A percentile compares a stretch with the other conserved stretches of the same genome.
Evolutionary conservation across 2,888 invertebrate genomes (phyloP).

Genomic region (Tenthredo scrophulariae): DNA sequence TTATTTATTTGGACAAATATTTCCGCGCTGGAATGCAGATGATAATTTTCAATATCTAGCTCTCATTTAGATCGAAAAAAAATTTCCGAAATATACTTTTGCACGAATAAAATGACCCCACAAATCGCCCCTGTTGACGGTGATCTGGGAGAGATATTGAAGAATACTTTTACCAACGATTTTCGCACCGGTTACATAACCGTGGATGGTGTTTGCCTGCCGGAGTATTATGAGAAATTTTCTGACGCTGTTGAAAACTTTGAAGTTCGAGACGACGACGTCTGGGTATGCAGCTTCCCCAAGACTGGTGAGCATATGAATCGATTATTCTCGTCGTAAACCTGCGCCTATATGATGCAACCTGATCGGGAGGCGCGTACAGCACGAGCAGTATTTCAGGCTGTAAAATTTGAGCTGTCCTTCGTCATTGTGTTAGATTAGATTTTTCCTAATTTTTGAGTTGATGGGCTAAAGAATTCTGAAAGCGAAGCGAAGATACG

Average conservation of each 20-base stretch:
- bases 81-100: not conserved
- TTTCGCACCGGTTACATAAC: conserved; percentile 73
- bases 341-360: not conserved
- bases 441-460: not conserved
- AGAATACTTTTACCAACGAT: conserved; percentile 68
- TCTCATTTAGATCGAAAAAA: not conserved
- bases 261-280: conserved; percentile 79
- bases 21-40: not conserved
- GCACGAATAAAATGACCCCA: conserved; percentile 52
- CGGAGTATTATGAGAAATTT: conserved; percentile 76
- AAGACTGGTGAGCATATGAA: conserved; percentile 79
- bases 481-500: not conserved
- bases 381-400: not conserved
- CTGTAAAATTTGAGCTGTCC: too few relatives aligned
- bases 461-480: not conserved
- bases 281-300: conserved; percentile 81
- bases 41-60: not conserved
- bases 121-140: conserved; percentile 20
- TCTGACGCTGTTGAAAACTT: conserved; percentile 77
- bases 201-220: conserved; percentile 76
- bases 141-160: conserved; percentile 65
- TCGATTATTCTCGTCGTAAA: not conserved
- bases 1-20: not conserved
- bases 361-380: not conserved
- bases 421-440: too few relatives aligned